These are phyloP conservation scores for Enoplolaimus lenunculus DNA, from an alignment of 2,888 invertebrate genomes.

Conservation along the genomic window DNA sequence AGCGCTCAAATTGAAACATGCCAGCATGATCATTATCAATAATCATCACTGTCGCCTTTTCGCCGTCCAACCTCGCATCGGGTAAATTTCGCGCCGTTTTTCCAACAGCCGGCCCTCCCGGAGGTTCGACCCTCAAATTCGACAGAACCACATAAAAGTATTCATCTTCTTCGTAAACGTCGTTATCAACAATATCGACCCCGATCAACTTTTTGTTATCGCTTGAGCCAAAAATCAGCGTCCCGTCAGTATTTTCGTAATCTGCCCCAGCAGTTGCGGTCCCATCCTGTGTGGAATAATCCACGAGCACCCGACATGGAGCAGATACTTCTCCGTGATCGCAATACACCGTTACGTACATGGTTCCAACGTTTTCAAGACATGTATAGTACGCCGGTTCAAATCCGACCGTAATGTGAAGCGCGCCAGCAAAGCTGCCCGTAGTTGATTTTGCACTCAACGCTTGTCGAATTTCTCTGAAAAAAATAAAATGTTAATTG, in stretches of 20 bases:
- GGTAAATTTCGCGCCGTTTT: neutral
- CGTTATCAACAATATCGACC: slow-evolving; percentile 89
- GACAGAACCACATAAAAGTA: slow-evolving; percentile 74
- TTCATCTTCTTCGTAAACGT: slow-evolving; percentile 96
- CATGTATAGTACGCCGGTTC: slow-evolving; percentile 95
- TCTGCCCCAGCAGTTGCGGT: slow-evolving; percentile 90
- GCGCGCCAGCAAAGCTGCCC: too few species aligned
- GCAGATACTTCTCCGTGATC: slow-evolving; percentile 54
- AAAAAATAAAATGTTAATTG: too few species aligned
- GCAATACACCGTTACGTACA: slow-evolving; percentile 69
- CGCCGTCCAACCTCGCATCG: neutral
- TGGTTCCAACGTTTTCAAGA: slow-evolving; percentile 88
- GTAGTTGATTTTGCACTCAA: neutral
- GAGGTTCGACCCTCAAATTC: slow-evolving; percentile 46
- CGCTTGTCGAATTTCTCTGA: too few species aligned
- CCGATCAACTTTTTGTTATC: slow-evolving; percentile 61
- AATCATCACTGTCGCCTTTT: slow-evolving; percentile 80
- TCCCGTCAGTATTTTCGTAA: slow-evolving; percentile 60
- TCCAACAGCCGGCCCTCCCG: neutral
- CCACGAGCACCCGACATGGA: slow-evolving; percentile 48
- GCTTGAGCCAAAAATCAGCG: slow-evolving; percentile 33
- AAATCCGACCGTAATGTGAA: too few species aligned
- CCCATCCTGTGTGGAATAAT: slow-evolving; percentile 86
- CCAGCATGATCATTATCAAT: slow-evolving; percentile 98
- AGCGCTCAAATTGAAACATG: slow-evolving; percentile 75